Evolutionary conservation across 1,140 invertebrate genomes (phyloP), one percentile per base, ranked within the genome.

Genomic region (Caenorhabditis latens): DNA sequence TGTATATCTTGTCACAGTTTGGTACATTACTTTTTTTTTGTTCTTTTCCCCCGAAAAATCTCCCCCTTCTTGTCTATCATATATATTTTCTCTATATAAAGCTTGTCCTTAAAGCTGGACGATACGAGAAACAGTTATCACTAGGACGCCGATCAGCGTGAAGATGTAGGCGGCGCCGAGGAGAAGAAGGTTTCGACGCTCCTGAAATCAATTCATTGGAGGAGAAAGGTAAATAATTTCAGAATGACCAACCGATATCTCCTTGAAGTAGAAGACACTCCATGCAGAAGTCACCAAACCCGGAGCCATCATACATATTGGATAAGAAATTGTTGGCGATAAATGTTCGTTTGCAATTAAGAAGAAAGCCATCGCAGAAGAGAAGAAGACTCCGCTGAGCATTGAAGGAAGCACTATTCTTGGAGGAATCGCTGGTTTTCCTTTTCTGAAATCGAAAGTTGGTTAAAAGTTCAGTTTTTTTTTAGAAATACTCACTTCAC

Each of bases 1-100:
- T 79, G 71, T 79, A 79, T 79, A 79, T 79, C 71, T 79, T 79
- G 71, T 79, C 71, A 79, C 71, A 79, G 24, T 79, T 32, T 79
- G 71, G 71, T 79, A 79, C 71, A 79, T 79, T 79, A 46, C 11
- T n/a, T 24, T 32, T 24, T 32, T 24, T n/a, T 32, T n/a, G 21
- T 46, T 16, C 16, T 8, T 11, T 53, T 14, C n/a, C 40, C 71
- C 71, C 71, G n/a, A 79, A 24, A 8, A 32, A 32, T 32, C 32
- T 42, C 11, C 6, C n/a, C 46, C 21, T 53, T 42, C 11, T 79
- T 50, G 71, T 79, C 71, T 79, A 48, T 79, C 46, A n/a, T 50
- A 79, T 21, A 50, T 24, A 50, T 14, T 24, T 79, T 79, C 71
- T 79, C 71, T 79, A 50, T 79, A 71, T 71, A 79, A 79, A 63